Percentiles rank a stretch among this genome's conserved stretches.
Conservation (phyloP, 2,888 invertebrate species). For the Melanophora roralis region DNA sequence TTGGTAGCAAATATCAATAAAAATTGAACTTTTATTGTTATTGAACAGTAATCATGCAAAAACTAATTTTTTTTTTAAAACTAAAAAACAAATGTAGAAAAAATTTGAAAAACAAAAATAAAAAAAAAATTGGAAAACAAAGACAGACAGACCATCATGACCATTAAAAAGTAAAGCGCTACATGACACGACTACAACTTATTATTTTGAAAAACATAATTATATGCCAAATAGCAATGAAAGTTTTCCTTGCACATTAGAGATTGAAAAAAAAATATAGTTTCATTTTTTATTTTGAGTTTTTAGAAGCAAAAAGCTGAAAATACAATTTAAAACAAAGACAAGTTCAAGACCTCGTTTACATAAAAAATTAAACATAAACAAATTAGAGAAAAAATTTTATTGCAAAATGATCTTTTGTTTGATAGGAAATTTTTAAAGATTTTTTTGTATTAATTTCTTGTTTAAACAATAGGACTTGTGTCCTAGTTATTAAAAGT, state of each 20-base stretch:
- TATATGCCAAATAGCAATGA: slow-evolving; percentile 50
- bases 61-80: not conserved
- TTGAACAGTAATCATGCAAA: slow-evolving; percentile 36
- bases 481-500: slow-evolving; percentile 26
- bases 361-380: slow-evolving; percentile 57
- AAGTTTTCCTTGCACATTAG: slow-evolving; percentile 15
- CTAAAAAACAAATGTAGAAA: slow-evolving; percentile 27
- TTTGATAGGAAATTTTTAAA: slow-evolving; percentile 29
- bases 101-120: slow-evolving; percentile 17
- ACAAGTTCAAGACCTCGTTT: slow-evolving; percentile 58
- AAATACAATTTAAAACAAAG: slow-evolving; percentile 47
- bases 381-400: slow-evolving; percentile 58
- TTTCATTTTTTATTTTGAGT: slow-evolving; percentile 43
- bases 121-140: slow-evolving; percentile 1
- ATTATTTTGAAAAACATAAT: slow-evolving; percentile 50
- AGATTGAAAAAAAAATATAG: not conserved
- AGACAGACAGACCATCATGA: slow-evolving; percentile 47
- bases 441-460: not conserved
- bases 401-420: slow-evolving; percentile 9
- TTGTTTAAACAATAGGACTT: not conserved
- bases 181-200: slow-evolving; percentile 61
- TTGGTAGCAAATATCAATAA: slow-evolving; percentile 64
- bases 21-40: slow-evolving; percentile 58
- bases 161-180: slow-evolving; percentile 62
- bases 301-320: not conserved